phyloP scores from a whole-genome alignment of 2,888 invertebrate species.

The Lamellibrachia columna region DNA sequence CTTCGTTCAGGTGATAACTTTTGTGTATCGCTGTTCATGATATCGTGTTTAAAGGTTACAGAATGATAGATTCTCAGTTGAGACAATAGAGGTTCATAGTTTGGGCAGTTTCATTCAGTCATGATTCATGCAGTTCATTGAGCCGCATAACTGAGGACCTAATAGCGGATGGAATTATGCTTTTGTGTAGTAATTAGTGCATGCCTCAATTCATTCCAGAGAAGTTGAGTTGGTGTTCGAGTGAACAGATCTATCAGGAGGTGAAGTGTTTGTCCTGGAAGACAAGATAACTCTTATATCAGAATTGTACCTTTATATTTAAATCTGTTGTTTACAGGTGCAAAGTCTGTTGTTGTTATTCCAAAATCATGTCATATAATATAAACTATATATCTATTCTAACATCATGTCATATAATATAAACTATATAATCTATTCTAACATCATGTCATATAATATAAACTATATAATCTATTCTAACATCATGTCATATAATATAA shows the following conservation, averaged over 20 bases:
- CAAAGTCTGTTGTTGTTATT: neutral
- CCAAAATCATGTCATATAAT: neutral
- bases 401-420: neutral
- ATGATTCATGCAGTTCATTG: neutral
- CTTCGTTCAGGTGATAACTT: too few species aligned
- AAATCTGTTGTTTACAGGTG: neutral
- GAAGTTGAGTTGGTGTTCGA: neutral
- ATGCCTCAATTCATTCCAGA: neutral
- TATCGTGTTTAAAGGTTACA: too few species aligned
- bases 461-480: too few species aligned
- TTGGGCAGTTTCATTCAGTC: neutral
- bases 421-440: too few species aligned
- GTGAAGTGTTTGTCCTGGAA: neutral
- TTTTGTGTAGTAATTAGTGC: neutral
- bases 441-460: too few species aligned
- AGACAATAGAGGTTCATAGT: neutral
- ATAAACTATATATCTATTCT: neutral
- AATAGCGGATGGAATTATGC: neutral
- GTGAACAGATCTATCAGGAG: neutral
- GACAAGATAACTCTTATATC: neutral
- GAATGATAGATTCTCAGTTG: neutral
- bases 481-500: too few species aligned
- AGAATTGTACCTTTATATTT: neutral
- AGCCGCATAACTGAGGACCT: conserved; percentile 7
- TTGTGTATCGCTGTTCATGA: too few species aligned